These are phyloP conservation scores for Portevinia maculata DNA, from an alignment of 2,888 invertebrate species.

Conservation along the genomic window DNA sequence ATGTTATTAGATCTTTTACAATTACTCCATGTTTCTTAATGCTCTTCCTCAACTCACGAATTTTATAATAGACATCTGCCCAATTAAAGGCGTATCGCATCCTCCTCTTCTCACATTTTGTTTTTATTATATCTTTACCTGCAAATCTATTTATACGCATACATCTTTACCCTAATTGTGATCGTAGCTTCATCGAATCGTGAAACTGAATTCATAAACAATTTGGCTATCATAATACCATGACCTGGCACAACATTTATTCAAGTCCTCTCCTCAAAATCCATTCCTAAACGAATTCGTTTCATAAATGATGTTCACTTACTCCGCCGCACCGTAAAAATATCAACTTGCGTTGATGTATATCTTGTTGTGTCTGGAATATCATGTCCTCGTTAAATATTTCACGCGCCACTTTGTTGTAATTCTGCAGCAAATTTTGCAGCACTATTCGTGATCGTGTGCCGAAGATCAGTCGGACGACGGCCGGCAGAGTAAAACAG, in stretches of 20 bases:
- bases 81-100: too few relatives aligned
- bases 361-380: conserved; percentile 51
- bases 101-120: too few relatives aligned
- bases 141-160: background rate
- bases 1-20: too few relatives aligned
- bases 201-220: conserved; percentile 48
- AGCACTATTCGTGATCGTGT: conserved; percentile 66
- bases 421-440: conserved; percentile 69
- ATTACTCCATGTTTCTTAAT: too few relatives aligned
- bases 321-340: background rate
- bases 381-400: conserved; percentile 66
- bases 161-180: conserved; percentile 6
- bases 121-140: background rate
- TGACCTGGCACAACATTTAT: conserved; percentile 46
- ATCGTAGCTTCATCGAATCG: conserved; percentile 6
- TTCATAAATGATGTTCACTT: conserved; percentile 46
- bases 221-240: conserved; percentile 41
- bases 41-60: too few relatives aligned
- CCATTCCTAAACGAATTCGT: background rate
- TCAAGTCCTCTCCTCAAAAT: conserved; percentile 13
- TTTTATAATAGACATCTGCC: too few relatives aligned
- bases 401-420: conserved; percentile 66
- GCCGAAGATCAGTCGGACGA: conserved; percentile 33
- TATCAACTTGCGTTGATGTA: conserved; percentile 32
- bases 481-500: conserved; percentile 1